Percentiles rank a stretch among this genome's conserved stretches.
These are phyloP conservation scores for Stigmatopora argus DNA, from an alignment of 2,113 vertebrate species.

Conservation along the genomic window DNA sequence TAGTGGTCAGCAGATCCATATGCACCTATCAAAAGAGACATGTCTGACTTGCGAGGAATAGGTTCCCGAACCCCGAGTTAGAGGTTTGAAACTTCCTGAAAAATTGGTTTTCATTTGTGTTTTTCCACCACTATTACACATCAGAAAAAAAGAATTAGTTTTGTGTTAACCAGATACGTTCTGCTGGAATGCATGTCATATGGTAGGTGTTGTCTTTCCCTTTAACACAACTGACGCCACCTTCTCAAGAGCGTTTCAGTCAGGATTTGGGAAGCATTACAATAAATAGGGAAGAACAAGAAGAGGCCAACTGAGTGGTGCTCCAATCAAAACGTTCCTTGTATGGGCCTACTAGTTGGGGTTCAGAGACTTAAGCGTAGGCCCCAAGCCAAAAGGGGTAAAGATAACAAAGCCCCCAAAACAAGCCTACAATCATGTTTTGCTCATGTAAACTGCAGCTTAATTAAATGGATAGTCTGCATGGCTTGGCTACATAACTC, in stretches of 20 bases:
- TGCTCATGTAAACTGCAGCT: constrained; percentile 27
- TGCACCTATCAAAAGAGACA: no score
- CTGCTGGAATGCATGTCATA: no score
- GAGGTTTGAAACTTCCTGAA: no score
- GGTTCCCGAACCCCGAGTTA: no score
- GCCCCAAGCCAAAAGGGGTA: constrained; percentile 24
- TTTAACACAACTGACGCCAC: constrained; percentile 22
- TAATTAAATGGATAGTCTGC: constrained; percentile 34
- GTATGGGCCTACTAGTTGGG: constrained; percentile 20
- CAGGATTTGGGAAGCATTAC: constrained; percentile 41
- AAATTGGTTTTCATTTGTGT: no score
- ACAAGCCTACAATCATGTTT: constrained; percentile 10
- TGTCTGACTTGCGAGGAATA: no score
- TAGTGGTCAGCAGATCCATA: no score
- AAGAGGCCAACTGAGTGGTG: constrained; percentile 49
- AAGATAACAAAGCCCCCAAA: constrained; percentile 18
- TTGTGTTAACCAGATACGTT: no score
- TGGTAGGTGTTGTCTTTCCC: no score
- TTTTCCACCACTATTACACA: no score
- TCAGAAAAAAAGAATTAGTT: no score
- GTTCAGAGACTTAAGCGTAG: constrained; percentile 41
- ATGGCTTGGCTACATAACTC: constrained; percentile 25
- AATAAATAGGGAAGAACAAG: constrained; percentile 56
- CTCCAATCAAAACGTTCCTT: constrained; percentile 31
- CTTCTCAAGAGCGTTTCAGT: constrained; percentile 35